Base-by-base conservation (phyloP, 2,113 vertebrate species). In the Pagrus major region DNA sequence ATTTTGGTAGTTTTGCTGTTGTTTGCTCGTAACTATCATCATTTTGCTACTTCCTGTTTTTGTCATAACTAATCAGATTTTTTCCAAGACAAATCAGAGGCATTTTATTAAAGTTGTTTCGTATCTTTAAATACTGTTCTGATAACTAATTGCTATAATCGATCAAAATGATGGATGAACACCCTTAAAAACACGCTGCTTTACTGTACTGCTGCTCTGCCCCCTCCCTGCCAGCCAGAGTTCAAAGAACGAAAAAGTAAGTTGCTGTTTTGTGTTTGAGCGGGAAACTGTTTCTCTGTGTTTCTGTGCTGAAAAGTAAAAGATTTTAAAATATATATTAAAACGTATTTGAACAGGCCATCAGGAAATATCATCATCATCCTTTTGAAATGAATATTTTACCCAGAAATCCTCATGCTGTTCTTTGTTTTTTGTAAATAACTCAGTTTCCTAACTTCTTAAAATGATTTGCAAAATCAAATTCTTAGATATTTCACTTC, bases 391-490 rank as follows among this genome's bases (percentile, higher is more conserved):
- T 18, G 67, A 31, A 31, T 20, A 65, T 61, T 55, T 74, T 49
- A 73, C 64, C 80, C 80, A 68, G 35, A 83, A 49, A 42, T 35
- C 80, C 60, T 76, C 46, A n/a, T 35, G 31, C 63, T 66, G 74
- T 88, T 66, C 66, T 46, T 47, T 71, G 51, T 37, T 49, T 84
- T 83, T 89, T 94, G 90, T 94, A 94, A 88, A 93, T 93, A 93
- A 69, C 27, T 78, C 20, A 54, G 60, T 67, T 84, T 66, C 31
- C 61, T 60, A 21, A 37, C 42, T 46, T 81, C 31, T 73, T 39
- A 27, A 72, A 88, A 76, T 51, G 55, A 71, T 88, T 88, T 83
- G 41, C 66, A 81, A 80, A 70, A 77, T 77, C 46, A 87, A 35
- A 81, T 79, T 87, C 46, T 78, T 92, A 89, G 78, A 88, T 68